Evolutionary conservation across 2,113 vertebrate species (phyloP).

Genomic region (Pipra filicauda): DNA sequence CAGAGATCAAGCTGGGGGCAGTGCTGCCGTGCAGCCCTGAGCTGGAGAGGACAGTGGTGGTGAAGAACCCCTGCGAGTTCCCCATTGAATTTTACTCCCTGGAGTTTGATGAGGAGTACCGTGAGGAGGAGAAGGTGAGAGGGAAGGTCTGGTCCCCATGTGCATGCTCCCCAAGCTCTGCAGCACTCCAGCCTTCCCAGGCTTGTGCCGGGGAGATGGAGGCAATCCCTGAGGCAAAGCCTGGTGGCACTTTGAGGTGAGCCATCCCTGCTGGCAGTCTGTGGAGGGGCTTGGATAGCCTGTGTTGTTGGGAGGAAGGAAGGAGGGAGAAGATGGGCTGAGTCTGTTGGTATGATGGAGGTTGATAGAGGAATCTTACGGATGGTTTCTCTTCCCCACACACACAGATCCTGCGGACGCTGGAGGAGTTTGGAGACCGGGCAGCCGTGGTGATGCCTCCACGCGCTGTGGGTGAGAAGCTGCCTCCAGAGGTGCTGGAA

Average conservation of each 20-base stretch:
- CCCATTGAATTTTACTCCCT: slow-evolving; percentile 90
- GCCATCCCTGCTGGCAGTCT: background rate
- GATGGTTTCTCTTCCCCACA: background rate
- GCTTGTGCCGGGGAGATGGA: background rate
- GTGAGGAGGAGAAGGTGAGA: slow-evolving; percentile 86
- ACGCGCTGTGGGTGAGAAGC: slow-evolving; percentile 75
- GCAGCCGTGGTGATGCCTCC: slow-evolving; percentile 82
- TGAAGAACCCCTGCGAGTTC: slow-evolving; percentile 86
- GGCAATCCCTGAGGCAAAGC: background rate
- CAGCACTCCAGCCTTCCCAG: background rate
- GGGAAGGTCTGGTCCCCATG: background rate
- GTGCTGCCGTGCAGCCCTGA: slow-evolving; percentile 72
- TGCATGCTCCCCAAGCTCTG: background rate
- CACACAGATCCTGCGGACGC: slow-evolving; percentile 75
- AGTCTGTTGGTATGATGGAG: background rate
- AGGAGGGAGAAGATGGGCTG: background rate
- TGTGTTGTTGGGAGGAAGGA: background rate
- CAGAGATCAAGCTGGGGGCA: slow-evolving; percentile 76
- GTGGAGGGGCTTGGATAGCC: background rate
- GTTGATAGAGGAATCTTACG: fast-evolving
- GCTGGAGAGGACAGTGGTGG: slow-evolving; percentile 69
- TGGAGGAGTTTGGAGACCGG: slow-evolving; percentile 77
- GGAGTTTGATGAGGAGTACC: slow-evolving; percentile 86
- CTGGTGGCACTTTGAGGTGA: background rate
- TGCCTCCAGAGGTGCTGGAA: slow-evolving; percentile 83